Evolutionary conservation across 1,140 invertebrate genomes (phyloP), one percentile per base, ranked within the genome.

Genomic region (Metaphire vulgaris): DNA sequence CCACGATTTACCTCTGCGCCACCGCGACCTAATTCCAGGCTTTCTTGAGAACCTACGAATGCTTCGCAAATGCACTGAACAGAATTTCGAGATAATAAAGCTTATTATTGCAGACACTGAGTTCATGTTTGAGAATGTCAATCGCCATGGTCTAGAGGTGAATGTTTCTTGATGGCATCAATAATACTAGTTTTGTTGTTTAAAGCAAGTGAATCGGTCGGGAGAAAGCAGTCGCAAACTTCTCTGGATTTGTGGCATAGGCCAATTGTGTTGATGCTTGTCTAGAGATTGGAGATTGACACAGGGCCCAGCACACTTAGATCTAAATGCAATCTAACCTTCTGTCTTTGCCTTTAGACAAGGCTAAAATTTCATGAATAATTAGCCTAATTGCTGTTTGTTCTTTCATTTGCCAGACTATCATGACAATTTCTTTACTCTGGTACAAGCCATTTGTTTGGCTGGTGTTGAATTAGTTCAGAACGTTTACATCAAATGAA

Each of bases 71-170:
- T 94, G 93, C 82, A 90, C 97, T 31, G 92, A 94, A 68, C 90
- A 91, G 73, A 98, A 97, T 86, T 90, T 92, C 80, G 88, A 90
- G 69, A 90, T 97, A 29, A 93, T 97, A 14, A 90, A 92, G 75
- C 85, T 92, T 30, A 93, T 97, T 71, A 89, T 95, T 33, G 89
- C 91, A 81, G 92, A 95, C 87, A 92, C 92, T 0, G 90, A 91
- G 31, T 89, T 89, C 69, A 92, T 96, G 87, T 96, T 96, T 88
- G 92, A 92, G 83, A 93, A 93, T 86, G 68, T 32, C 14, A 30
- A 74, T 28, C n/a, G 28, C 30, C 6, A 28, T 6, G 14, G 30
- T 69, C 30, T 26, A 69, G 30, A 6, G 6, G 30, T 28, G 14
- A 28, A 69, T 31, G 12, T 12, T 26, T 28, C 26, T 26, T 26